Base-by-base conservation (phyloP, 2,888 invertebrate genomes). In the Tetropium fuscum region DNA sequence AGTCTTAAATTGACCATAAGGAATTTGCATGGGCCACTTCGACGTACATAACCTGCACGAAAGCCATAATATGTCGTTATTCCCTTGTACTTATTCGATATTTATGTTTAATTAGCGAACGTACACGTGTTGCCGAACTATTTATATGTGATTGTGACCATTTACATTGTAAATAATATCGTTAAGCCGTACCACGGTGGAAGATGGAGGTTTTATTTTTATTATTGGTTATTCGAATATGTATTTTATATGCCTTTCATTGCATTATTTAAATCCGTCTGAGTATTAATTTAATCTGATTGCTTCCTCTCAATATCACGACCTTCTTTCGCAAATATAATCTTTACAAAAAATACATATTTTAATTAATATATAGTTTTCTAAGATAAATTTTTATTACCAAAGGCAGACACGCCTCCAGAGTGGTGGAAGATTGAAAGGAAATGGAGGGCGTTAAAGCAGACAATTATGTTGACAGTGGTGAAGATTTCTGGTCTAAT, bases 51-150 rank as follows among this genome's bases (percentile, higher is more conserved):
- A 70, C 64, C 64, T 51, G 68, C 68, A 70, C 67, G 68, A 66
- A 65, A 64, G 58, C 65, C 57, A 63, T 61, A 65, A 63, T 58
- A 59, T 60, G 64, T 65, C 64, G 68, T 61, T 61, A 58, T 68
- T 63, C 60, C 49, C 59, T 58, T 56, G 58, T 66, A 66, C 59
- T 66, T 68, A 68, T 57, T 56, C 64, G 63, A 68, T 63, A 69
- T 69, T 69, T 69, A 69, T 68, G 69, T 64, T 64, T 69, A 69
- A 69, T 69, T 69, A 69, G 64, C 63, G 40, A 57, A 45, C 56
- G 57, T 66, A 69, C 69, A 69, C 69, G 67, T 69, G 69, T 69
- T 64, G 55, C 60, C 59, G 48, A 58, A 67, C 64, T 69, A 67
- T 69, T 69, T 69, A 69, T 67, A 65, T 67, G 69, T 65, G 67